Percentiles rank a stretch among this genome's conserved stretches.
phyloP scores from a whole-genome alignment of 2,888 invertebrate species.

The Zootermopsis nevadensis region DNA sequence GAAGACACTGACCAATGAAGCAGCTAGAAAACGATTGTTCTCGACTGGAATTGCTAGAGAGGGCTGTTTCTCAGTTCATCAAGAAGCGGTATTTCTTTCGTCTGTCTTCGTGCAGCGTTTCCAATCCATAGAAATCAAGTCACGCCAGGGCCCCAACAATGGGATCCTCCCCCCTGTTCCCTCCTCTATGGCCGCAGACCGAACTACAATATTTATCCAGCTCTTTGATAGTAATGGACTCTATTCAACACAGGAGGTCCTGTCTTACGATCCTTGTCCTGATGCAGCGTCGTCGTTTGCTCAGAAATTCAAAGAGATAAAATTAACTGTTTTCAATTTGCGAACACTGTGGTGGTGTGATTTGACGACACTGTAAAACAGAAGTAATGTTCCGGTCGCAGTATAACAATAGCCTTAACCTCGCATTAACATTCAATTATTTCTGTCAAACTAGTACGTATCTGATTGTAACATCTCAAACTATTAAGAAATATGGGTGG shows the following conservation, averaged over 20 bases:
- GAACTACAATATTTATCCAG: slow-evolving; percentile 29
- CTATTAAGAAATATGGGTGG: too few relatives aligned
- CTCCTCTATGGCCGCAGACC: neutral
- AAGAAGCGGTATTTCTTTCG: slow-evolving; percentile 1
- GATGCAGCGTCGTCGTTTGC: neutral
- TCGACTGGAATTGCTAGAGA: neutral
- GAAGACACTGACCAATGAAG: slow-evolving; percentile 29
- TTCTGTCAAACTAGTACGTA: too few relatives aligned
- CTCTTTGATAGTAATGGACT: slow-evolving; percentile 37
- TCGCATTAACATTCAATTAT: too few relatives aligned
- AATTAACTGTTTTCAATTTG: too few relatives aligned
- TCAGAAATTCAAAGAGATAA: neutral
- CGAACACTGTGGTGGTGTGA: too few relatives aligned
- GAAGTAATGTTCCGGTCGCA: too few relatives aligned
- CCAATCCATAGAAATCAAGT: slow-evolving; percentile 34
- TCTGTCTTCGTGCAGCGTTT: slow-evolving; percentile 9
- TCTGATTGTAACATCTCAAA: too few relatives aligned
- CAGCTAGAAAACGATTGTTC: neutral
- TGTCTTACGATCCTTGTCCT: neutral
- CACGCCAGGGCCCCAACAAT: slow-evolving; percentile 31
- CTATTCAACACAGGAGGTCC: slow-evolving; percentile 3
- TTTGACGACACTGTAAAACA: too few relatives aligned
- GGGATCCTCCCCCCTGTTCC: neutral
- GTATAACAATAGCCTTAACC: too few relatives aligned
- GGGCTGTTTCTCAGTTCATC: neutral